phyloP scores from a whole-genome alignment of 2,797 vertebrate species.

The Centroberyx gerrardi region DNA sequence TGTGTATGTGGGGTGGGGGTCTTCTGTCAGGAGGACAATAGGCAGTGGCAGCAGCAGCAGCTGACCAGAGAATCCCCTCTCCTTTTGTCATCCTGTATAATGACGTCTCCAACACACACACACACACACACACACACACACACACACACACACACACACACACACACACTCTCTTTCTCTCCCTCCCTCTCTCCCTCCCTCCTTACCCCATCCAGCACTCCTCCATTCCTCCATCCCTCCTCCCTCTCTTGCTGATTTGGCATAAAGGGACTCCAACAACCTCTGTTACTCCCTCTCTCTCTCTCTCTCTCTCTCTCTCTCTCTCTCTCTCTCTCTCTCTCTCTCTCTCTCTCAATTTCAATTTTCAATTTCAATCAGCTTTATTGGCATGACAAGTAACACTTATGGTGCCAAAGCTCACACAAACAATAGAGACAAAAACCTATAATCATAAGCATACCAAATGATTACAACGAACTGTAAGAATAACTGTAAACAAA shows the following conservation, averaged over 20 bases:
- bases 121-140: slow-evolving; percentile 41
- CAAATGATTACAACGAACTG: no score
- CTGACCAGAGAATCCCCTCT: slow-evolving; percentile 74
- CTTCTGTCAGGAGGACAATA: slow-evolving; percentile 63
- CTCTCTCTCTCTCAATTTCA: not conserved
- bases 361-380: not conserved
- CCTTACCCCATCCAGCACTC: no score
- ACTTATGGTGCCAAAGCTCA: no score
- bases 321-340: not conserved
- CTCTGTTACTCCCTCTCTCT: slow-evolving; percentile 3
- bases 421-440: no score
- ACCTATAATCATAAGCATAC: no score
- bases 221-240: slow-evolving; percentile 19
- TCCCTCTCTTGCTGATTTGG: slow-evolving; percentile 26
- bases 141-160: not conserved
- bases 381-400: no score
- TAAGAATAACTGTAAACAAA: no score
- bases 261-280: slow-evolving; percentile 29
- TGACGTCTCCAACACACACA: slow-evolving; percentile 60
- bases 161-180: not conserved
- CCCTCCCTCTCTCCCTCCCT: slow-evolving; percentile 10
- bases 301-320: not conserved
- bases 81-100: slow-evolving; percentile 74
- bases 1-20: slow-evolving; percentile 31
- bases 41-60: slow-evolving; percentile 70